A percentile compares a stretch with the other conserved stretches of the same genome.
Evolutionary conservation across 2,797 vertebrate species (phyloP).

Genomic region (Gila robusta): DNA sequence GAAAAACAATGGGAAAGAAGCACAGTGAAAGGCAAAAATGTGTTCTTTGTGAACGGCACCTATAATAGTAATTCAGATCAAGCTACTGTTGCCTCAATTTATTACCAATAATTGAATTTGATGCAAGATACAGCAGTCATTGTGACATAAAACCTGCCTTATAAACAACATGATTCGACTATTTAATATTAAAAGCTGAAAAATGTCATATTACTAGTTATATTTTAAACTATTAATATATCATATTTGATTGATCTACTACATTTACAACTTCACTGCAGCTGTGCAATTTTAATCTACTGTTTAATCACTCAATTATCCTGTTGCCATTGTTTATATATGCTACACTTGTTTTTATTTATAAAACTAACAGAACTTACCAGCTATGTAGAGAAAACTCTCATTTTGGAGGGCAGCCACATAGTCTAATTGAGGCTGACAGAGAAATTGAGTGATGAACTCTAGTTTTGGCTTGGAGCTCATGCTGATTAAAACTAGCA

Average conservation of each 20-base stretch:
- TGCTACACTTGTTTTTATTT: neutral
- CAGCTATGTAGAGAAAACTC: slow-evolving; percentile 22
- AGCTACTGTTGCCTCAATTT: slow-evolving; percentile 30
- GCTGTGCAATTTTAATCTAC: slow-evolving; percentile 2
- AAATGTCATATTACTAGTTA: neutral
- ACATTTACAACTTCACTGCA: slow-evolving; percentile 1
- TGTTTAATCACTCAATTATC: neutral
- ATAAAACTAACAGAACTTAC: neutral
- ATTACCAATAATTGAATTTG: slow-evolving; percentile 51
- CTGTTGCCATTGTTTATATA: slow-evolving; percentile 1
- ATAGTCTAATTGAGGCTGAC: slow-evolving; percentile 31
- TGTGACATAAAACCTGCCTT: slow-evolving; percentile 47
- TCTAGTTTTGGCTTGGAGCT: slow-evolving; percentile 23
- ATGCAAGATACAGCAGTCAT: slow-evolving; percentile 2
- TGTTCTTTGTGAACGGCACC: neutral
- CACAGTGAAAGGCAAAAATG: neutral
- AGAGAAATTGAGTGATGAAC: slow-evolving; percentile 45
- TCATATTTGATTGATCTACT: slow-evolving; percentile 16
- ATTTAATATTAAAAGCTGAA: slow-evolving; percentile 29
- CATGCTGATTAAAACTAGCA: slow-evolving; percentile 41
- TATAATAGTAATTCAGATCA: slow-evolving; percentile 35
- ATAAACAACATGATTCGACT: slow-evolving; percentile 45
- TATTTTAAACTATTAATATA: neutral
- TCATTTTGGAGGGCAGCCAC: slow-evolving; percentile 44
- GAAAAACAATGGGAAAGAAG: neutral